These are phyloP conservation scores for Emydoidea blandingii DNA, from an alignment of 2,797 vertebrate species.

Conservation along the genomic window DNA sequence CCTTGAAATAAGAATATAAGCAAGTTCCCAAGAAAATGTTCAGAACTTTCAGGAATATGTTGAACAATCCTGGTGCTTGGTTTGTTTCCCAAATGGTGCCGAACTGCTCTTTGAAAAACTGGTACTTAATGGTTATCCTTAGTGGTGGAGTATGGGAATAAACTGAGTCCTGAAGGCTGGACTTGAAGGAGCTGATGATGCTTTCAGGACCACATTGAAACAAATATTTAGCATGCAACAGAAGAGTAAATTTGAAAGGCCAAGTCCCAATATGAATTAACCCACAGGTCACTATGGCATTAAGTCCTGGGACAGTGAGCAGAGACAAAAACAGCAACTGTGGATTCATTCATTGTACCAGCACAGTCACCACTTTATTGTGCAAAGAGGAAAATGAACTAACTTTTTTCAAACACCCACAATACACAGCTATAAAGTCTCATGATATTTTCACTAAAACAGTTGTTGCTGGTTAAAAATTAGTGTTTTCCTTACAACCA, in stretches of 20 bases:
- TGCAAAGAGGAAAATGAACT: conserved; percentile 6
- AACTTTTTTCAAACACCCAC: background rate
- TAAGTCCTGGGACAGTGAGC: rapidly evolving
- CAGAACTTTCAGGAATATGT: rapidly evolving
- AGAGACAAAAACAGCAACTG: background rate
- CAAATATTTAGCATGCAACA: background rate
- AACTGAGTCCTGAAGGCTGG: rapidly evolving
- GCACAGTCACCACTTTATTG: conserved; percentile 61
- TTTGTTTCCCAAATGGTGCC: background rate
- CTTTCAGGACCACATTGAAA: rapidly evolving
- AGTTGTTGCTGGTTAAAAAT: background rate
- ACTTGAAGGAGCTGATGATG: background rate
- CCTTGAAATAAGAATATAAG: background rate
- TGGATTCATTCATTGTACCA: background rate
- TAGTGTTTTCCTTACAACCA: rapidly evolving
- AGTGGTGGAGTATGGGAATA: rapidly evolving
- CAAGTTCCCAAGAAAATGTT: rapidly evolving
- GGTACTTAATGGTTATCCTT: background rate
- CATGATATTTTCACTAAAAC: background rate
- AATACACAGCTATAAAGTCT: background rate
- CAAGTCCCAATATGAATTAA: background rate
- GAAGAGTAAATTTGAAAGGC: background rate
- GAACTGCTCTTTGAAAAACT: rapidly evolving
- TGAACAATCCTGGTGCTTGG: background rate
- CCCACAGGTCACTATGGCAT: rapidly evolving